phyloP scores from a whole-genome alignment of 2,888 invertebrate genomes.

The Epistrophe grossulariae region DNA sequence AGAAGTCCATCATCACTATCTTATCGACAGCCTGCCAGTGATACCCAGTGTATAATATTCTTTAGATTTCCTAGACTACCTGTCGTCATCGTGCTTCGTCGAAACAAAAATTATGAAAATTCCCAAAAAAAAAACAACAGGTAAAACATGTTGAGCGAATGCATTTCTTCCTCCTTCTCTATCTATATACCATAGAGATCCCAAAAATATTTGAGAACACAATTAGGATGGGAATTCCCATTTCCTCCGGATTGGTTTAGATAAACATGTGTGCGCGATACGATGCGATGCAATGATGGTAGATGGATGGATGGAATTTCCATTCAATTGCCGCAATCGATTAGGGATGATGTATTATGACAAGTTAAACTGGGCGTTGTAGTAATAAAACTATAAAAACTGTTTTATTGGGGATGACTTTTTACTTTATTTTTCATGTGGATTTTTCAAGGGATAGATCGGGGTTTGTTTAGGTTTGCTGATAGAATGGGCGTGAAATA shows the following conservation, averaged over 20 bases:
- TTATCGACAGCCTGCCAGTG: slow-evolving; percentile 29
- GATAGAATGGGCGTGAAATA: slow-evolving; percentile 59
- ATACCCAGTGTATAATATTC: slow-evolving; percentile 25
- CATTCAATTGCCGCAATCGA: slow-evolving; percentile 66
- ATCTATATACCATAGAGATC: slow-evolving; percentile 19
- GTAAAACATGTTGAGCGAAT: slow-evolving; percentile 51
- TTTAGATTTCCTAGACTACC: slow-evolving; percentile 64
- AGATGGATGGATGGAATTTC: slow-evolving; percentile 54
- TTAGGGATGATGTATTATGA: slow-evolving; percentile 72
- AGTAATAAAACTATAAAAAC: slow-evolving; percentile 66
- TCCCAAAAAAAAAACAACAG: slow-evolving; percentile 61
- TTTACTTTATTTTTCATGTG: neutral
- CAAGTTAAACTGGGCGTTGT: slow-evolving; percentile 66
- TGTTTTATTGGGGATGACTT: slow-evolving; percentile 27
- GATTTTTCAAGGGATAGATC: neutral
- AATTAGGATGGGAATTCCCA: slow-evolving; percentile 74
- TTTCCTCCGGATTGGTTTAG: slow-evolving; percentile 51
- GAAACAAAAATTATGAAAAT: slow-evolving; percentile 38
- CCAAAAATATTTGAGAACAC: slow-evolving; percentile 46
- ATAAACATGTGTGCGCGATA: slow-evolving; percentile 26
- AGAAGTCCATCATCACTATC: slow-evolving; percentile 52
- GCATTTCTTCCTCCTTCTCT: slow-evolving; percentile 26
- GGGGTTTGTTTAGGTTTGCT: slow-evolving; percentile 51
- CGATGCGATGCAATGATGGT: slow-evolving; percentile 25
- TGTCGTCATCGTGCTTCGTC: slow-evolving; percentile 56